A percentile compares a stretch with the other conserved stretches of the same genome.
These are phyloP conservation scores for Tiliacea aurago DNA, from an alignment of 2,888 invertebrate genomes.

Conservation along the genomic window DNA sequence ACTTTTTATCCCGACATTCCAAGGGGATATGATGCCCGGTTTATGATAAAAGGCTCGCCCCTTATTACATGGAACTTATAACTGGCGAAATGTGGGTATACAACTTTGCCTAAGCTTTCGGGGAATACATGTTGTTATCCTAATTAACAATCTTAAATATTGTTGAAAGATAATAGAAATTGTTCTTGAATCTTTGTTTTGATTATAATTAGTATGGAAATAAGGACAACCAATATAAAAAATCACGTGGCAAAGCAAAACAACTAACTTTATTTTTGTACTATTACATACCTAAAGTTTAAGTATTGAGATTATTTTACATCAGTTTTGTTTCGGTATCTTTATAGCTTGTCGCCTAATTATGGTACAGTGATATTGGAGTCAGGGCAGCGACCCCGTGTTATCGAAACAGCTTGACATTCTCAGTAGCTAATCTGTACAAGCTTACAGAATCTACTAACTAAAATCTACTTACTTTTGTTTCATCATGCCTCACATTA, in stretches of 20 bases:
- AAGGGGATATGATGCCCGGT: too few relatives aligned
- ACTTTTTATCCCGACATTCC: too few relatives aligned
- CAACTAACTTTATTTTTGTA: not conserved
- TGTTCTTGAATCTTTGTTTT: too few relatives aligned
- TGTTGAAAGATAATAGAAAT: too few relatives aligned
- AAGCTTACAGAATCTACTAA: conserved; percentile 58
- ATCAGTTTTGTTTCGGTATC: conserved; percentile 64
- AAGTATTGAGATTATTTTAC: conserved; percentile 15
- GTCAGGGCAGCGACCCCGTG: conserved; percentile 79
- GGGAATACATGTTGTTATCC: too few relatives aligned
- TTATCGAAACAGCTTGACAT: conserved; percentile 74
- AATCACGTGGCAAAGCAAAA: not conserved
- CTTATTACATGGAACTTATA: too few relatives aligned
- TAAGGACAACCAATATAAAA: conserved; percentile 1
- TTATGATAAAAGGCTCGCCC: too few relatives aligned
- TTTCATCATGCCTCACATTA: conserved; percentile 40
- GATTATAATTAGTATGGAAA: conserved; percentile 2
- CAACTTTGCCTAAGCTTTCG: too few relatives aligned
- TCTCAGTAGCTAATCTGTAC: conserved; percentile 61
- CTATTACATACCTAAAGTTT: not conserved
- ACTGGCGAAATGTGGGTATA: too few relatives aligned
- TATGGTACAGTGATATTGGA: conserved; percentile 74
- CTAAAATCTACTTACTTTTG: conserved; percentile 45
- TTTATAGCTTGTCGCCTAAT: conserved; percentile 75
- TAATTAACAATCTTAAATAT: too few relatives aligned